phyloP scores from a whole-genome alignment of 2,888 invertebrate species.

The Gastracanthus pulcherrimus region DNA sequence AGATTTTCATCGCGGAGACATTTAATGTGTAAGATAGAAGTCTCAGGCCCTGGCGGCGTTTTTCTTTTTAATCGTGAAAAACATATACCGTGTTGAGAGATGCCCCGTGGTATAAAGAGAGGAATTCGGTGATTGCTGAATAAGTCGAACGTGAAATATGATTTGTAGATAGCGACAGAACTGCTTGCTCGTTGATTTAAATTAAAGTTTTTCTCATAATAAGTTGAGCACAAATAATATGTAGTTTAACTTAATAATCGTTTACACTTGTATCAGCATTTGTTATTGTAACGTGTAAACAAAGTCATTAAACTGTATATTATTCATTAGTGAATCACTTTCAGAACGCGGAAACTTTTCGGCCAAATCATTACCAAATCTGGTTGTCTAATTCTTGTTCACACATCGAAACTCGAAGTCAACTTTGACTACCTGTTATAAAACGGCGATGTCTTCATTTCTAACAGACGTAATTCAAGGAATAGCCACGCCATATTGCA shows the following conservation, averaged over 20 bases:
- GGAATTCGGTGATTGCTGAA: constrained; percentile 11
- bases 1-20: background rate
- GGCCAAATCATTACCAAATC: background rate
- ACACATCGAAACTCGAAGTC: background rate
- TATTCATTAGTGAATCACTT: background rate
- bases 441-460: background rate
- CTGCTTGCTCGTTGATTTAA: no score
- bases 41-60: background rate
- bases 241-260: no score
- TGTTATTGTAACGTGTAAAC: background rate
- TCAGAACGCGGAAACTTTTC: background rate
- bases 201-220: no score
- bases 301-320: background rate
- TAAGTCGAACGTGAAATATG: background rate
- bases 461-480: constrained; percentile 8
- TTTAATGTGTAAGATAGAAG: constrained; percentile 7
- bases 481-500: background rate
- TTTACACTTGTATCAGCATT: no score
- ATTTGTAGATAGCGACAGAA: background rate
- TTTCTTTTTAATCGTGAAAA: background rate
- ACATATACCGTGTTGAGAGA: background rate
- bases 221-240: no score
- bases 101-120: background rate
- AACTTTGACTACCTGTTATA: constrained; percentile 45
- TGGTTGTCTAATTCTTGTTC: background rate